Evolutionary conservation across 1,140 invertebrate genomes (phyloP), one percentile per base, ranked within the genome.

Genomic region (Drosophila lini): DNA sequence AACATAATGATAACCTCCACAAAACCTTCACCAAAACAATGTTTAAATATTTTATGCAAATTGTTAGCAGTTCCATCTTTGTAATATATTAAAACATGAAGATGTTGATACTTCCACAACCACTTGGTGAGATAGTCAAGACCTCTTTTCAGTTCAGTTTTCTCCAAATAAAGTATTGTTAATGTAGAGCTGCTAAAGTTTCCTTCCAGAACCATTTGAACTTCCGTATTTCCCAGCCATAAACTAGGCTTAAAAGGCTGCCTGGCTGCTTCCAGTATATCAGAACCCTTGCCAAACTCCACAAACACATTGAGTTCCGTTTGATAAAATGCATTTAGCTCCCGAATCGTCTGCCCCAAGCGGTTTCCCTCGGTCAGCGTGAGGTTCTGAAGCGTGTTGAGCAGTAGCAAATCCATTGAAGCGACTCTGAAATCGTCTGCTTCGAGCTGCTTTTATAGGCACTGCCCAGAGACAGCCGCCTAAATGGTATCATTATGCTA

Each of bases 101-200:
- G 75, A 19, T 86, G 70, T 25, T 85, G 78, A 3, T 60, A 63
- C 5, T 73, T 67, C 82, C 78, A 86, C 15, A 81, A 15, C 82
- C 74, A 86, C 3, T 15, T 48, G 11, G 56, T 79, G 0, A 85
- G 52, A 16, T 86, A 85, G 1, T 50, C 40, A 1, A 79, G n/a
- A 31, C 61, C 65, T 2, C 6, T 10, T 4, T 1, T 8, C 0
- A 38, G 4, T 8, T 59, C 19, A 0, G 3, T 13, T n/a, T 75
- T 59, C n/a, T 85, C 78, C 36, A 85, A 36, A 44, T 60, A 65
- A 13, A 85, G 42, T 3, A 86, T 53, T 3, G 82, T 85, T 13
- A 85, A 2, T 0, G 75, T 57, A 1, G 41, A 48, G 9, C 84
- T 84, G 32, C 62, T 81, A 7, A 68, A 81, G 45, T 85, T 71